Percentiles rank a stretch among this genome's conserved stretches.
phyloP scores from a whole-genome alignment of 2,113 vertebrate species.

The Psophia crepitans region DNA sequence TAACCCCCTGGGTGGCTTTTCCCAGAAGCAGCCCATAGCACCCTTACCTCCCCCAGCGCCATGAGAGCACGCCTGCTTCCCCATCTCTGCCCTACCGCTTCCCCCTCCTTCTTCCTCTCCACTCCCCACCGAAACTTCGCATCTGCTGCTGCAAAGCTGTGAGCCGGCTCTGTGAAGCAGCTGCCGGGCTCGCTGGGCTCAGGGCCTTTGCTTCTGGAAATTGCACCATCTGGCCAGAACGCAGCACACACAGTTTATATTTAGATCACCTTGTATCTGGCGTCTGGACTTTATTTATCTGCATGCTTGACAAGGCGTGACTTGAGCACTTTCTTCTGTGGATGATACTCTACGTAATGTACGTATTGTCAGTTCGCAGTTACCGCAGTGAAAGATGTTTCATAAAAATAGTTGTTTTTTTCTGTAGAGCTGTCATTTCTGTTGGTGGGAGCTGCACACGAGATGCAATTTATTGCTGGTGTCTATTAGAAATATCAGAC shows the following conservation, averaged over 20 bases:
- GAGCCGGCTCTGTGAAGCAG: neutral
- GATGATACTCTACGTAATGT: neutral
- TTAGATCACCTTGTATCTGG: slow-evolving; percentile 32
- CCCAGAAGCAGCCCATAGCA: neutral
- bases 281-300: slow-evolving; percentile 16
- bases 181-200: neutral
- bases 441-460: neutral
- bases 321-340: neutral
- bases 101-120: neutral
- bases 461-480: neutral
- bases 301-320: neutral
- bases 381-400: neutral
- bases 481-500: neutral
- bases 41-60: rapidly evolving
- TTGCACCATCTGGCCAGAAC: slow-evolving; percentile 14
- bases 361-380: neutral
- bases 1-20: neutral
- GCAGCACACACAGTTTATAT: neutral
- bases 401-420: neutral
- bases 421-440: neutral
- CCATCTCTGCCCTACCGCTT: neutral
- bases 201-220: slow-evolving; percentile 20
- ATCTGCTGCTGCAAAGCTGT: neutral
- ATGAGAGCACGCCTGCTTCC: rapidly evolving
- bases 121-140: neutral